A percentile compares a stretch with the other conserved stretches of the same genome.
Conservation (phyloP, 2,888 invertebrate species). For the Mellilla xanthometata region DNA sequence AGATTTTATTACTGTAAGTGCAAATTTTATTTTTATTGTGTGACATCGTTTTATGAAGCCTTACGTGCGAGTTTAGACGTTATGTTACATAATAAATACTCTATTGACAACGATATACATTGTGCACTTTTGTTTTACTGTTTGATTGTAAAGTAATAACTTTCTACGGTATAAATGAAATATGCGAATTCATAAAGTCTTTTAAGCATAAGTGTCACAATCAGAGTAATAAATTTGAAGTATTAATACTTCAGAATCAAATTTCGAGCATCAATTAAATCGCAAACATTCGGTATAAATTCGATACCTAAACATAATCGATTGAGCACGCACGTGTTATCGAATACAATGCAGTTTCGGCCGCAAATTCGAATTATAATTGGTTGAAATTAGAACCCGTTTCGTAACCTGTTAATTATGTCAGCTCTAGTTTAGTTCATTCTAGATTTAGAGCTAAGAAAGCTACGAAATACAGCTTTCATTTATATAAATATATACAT, state of each 20-base stretch:
- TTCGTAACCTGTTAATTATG: constrained; percentile 28
- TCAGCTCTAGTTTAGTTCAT: constrained; percentile 4
- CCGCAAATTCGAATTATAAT: constrained; percentile 36
- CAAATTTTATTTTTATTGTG: constrained; percentile 14
- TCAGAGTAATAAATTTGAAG: background rate
- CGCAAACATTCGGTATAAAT: constrained; percentile 52
- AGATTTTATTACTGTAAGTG: constrained; percentile 23
- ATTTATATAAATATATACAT: too few relatives aligned
- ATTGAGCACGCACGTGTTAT: constrained; percentile 70
- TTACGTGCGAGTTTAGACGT: background rate
- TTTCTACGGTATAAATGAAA: too few relatives aligned
- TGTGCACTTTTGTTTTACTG: too few relatives aligned
- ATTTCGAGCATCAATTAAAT: constrained; percentile 40
- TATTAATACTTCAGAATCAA: constrained; percentile 11
- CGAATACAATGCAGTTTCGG: constrained; percentile 56
- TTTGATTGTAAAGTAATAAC: too few relatives aligned
- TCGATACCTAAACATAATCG: constrained; percentile 74
- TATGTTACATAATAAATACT: background rate
- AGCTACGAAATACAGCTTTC: constrained; percentile 1
- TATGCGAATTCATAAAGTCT: too few relatives aligned
- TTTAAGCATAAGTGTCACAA: too few relatives aligned
- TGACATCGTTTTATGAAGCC: constrained; percentile 6
- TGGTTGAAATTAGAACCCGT: constrained; percentile 41
- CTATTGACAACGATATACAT: background rate
- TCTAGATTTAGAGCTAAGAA: too few relatives aligned